These are phyloP conservation scores for Andrena dorsata DNA, from an alignment of 2,888 invertebrate genomes.

Conservation along the genomic window DNA sequence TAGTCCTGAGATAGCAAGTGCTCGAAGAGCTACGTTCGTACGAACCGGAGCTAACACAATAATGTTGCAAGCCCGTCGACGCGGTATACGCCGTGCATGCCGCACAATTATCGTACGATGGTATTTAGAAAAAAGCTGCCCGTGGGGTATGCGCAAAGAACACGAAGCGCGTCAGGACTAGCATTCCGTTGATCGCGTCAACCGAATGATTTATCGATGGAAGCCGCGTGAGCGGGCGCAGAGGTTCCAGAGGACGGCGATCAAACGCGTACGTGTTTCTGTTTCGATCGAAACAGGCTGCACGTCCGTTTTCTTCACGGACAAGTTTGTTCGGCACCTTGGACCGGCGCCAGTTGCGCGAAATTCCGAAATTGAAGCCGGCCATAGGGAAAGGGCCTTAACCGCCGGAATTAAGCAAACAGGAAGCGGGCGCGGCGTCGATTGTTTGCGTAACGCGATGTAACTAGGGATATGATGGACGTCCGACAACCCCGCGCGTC, in stretches of 20 bases:
- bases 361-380: conserved; percentile 35
- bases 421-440: conserved; percentile 36
- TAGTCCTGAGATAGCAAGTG: too few relatives aligned
- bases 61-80: background rate
- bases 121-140: background rate
- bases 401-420: conserved; percentile 54
- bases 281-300: conserved; percentile 24
- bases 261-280: conserved; percentile 29
- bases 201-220: conserved; percentile 38
- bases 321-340: conserved; percentile 35
- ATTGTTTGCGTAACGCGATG: conserved; percentile 34
- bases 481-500: background rate
- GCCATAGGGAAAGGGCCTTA: conserved; percentile 9
- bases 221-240: conserved; percentile 6
- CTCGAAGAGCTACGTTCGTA: too few relatives aligned
- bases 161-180: conserved; percentile 11
- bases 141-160: background rate
- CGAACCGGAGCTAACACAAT: background rate
- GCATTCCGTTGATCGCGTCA: background rate
- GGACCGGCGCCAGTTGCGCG: conserved; percentile 50
- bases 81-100: background rate
- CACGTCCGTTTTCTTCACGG: conserved; percentile 30
- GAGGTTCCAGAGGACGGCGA: conserved; percentile 9
- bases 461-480: conserved; percentile 29
- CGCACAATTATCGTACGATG: conserved; percentile 5